A percentile compares a stretch with the other conserved stretches of the same genome.
phyloP scores from a whole-genome alignment of 2,797 vertebrate genomes.

The Myripristis jacobus region DNA sequence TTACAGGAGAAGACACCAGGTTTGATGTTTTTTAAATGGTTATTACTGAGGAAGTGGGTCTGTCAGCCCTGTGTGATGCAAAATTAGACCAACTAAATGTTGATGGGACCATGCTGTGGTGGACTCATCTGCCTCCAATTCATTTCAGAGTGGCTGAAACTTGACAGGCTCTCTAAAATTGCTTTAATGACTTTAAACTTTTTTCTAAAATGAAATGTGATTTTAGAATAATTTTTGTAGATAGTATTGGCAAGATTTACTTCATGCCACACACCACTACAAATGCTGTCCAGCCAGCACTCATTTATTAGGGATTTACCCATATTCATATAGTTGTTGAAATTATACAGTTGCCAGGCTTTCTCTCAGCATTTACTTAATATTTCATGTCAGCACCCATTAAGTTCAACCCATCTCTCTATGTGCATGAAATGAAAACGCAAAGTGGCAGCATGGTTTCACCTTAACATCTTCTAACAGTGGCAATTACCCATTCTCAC shows the following conservation, averaged over 20 bases:
- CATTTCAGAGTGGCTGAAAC: slow-evolving; percentile 5
- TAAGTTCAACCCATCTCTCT: background rate
- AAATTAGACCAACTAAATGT: slow-evolving; percentile 30
- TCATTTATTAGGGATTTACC: too few species aligned
- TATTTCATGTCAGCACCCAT: too few species aligned
- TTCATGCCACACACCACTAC: background rate
- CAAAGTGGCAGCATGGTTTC: background rate
- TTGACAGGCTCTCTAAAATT: background rate
- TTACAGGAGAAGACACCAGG: slow-evolving; percentile 22
- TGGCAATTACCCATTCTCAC: slow-evolving; percentile 55
- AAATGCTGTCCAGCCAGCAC: too few species aligned
- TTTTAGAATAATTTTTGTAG: background rate
- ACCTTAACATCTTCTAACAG: slow-evolving; percentile 23
- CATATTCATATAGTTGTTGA: too few species aligned
- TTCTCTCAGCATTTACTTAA: too few species aligned
- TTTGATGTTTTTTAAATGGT: slow-evolving; percentile 59
- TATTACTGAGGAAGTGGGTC: slow-evolving; percentile 31
- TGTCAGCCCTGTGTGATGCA: slow-evolving; percentile 30
- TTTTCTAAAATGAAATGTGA: background rate
- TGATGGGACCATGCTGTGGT: slow-evolving; percentile 35
- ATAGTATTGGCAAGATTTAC: background rate
- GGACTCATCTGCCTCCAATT: slow-evolving; percentile 34
- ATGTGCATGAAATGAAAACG: background rate
- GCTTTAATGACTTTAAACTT: background rate
- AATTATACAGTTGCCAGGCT: too few species aligned